Evolutionary conservation across 92 coral and sea anemone genomes (phyloP).

Genomic region (Siderastrea radians): DNA sequence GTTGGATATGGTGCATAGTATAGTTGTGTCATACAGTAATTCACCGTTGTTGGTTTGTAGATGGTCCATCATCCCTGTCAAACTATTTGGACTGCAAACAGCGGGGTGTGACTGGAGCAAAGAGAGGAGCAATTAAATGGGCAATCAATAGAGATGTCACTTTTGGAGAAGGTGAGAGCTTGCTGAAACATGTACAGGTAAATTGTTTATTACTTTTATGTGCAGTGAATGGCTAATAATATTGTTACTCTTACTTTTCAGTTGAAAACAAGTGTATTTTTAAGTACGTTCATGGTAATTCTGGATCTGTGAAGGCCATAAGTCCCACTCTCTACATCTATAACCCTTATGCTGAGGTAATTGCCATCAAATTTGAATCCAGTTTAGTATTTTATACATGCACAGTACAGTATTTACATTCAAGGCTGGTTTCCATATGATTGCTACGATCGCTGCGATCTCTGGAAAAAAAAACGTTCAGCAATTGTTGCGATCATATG

Average conservation of each 20-base stretch:
- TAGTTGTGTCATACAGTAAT: not conserved
- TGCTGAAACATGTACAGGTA: not conserved
- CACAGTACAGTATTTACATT: too few relatives aligned
- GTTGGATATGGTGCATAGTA: too few relatives aligned
- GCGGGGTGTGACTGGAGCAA: conserved; percentile 91
- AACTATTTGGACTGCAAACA: conserved; percentile 96
- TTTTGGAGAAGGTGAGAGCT: conserved; percentile 79
- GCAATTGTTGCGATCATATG: too few relatives aligned
- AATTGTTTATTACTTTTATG: not conserved
- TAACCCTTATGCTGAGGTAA: conserved; percentile 95
- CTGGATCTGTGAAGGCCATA: conserved; percentile 90
- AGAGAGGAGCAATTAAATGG: conserved; percentile 98
- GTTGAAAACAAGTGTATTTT: conserved; percentile 97
- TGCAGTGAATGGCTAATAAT: not conserved
- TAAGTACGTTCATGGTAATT: conserved; percentile 90
- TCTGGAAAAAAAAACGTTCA: too few relatives aligned
- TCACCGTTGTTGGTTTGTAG: conserved; percentile 39
- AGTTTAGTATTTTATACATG: too few relatives aligned
- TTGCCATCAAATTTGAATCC: not conserved
- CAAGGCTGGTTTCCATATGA: too few relatives aligned
- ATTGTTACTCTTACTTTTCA: conserved; percentile 32
- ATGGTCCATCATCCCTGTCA: conserved; percentile 84
- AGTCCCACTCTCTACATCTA: conserved; percentile 88
- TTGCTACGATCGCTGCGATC: too few relatives aligned
- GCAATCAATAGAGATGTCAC: conserved; percentile 79